Evolutionary conservation across 2,113 vertebrate species (phyloP).

Genomic region (Ginglymostoma cirratum): DNA sequence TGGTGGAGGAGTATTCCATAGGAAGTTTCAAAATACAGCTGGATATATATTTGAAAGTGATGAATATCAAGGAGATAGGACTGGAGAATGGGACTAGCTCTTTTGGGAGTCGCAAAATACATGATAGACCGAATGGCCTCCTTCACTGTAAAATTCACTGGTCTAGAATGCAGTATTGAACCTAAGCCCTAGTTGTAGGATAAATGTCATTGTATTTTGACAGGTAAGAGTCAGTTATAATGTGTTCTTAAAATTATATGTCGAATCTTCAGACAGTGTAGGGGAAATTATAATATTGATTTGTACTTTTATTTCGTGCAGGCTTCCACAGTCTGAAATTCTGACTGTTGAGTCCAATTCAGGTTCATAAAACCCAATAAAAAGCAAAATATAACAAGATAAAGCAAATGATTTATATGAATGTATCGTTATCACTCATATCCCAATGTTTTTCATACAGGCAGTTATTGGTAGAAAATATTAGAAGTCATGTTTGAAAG

Average conservation of each 20-base stretch:
- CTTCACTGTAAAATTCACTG: neutral
- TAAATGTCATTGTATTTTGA: neutral
- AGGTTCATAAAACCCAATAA: neutral
- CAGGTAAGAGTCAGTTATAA: neutral
- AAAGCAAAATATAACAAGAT: neutral
- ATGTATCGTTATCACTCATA: neutral
- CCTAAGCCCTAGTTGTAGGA: neutral
- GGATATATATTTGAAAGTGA: too few relatives aligned
- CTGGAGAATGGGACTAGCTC: too few relatives aligned
- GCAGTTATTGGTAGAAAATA: neutral
- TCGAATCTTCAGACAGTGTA: neutral
- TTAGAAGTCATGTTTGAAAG: neutral
- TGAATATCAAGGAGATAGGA: too few relatives aligned
- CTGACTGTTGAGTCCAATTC: neutral
- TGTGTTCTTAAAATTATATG: neutral
- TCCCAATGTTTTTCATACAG: neutral
- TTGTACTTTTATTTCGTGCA: neutral
- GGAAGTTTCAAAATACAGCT: too few relatives aligned
- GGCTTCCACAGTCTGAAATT: neutral
- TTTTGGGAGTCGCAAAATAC: too few relatives aligned
- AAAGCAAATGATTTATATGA: neutral
- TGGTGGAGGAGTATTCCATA: too few relatives aligned
- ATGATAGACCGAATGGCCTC: too few relatives aligned
- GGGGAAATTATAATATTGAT: neutral
- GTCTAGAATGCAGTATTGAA: neutral